These are phyloP conservation scores for Macrotis lagotis DNA, from an alignment of 2,113 vertebrate species.

Conservation along the genomic window DNA sequence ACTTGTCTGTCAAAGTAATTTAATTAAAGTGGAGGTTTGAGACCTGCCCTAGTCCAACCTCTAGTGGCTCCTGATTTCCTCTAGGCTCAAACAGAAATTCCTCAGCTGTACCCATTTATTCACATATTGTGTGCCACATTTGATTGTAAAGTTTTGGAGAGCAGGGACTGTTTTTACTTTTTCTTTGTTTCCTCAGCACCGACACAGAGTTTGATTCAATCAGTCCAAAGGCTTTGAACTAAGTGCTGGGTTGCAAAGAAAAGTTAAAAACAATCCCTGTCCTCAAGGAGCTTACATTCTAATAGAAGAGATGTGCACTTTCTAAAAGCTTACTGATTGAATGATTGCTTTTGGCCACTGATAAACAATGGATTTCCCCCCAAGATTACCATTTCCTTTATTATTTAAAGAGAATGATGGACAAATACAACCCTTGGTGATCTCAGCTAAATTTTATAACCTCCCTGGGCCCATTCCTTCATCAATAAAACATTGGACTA, in stretches of 20 bases:
- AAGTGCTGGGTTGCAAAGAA: no score
- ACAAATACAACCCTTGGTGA: background rate
- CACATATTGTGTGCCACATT: background rate
- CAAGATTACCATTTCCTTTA: background rate
- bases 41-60: no score
- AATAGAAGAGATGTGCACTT: no score
- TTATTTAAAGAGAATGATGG: background rate
- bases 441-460: no score
- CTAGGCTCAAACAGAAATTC: background rate
- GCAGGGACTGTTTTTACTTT: background rate
- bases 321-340: no score
- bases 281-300: no score
- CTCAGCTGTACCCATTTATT: background rate
- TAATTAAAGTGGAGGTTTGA: background rate
- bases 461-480: background rate
- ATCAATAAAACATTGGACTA: background rate
- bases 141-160: background rate
- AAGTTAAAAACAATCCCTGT: no score
- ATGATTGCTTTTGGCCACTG: no score
- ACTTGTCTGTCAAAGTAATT: background rate
- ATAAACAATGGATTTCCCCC: no score
- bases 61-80: background rate
- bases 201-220: no score
- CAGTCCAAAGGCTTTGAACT: no score
- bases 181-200: background rate